A percentile compares a stretch with the other conserved stretches of the same genome.
Evolutionary conservation across 2,113 vertebrate genomes (phyloP).

Genomic region (Coturnix japonica): DNA sequence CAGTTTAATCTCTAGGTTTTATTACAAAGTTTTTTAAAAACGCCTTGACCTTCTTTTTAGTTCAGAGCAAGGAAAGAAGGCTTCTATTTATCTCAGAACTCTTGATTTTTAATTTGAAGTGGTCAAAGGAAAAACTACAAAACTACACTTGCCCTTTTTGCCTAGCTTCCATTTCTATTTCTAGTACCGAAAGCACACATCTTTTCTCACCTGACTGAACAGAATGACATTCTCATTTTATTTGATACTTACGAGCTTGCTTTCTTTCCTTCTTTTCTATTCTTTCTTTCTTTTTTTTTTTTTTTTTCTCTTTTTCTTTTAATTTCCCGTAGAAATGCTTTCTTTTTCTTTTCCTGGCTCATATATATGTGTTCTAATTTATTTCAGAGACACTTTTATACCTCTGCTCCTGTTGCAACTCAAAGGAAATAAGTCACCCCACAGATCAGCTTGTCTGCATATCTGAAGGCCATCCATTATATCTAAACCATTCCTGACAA

Average conservation of each 20-base stretch:
- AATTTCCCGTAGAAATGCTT: not conserved
- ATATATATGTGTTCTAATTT: not conserved
- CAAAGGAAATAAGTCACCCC: conserved; percentile 11
- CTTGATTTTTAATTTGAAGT: conserved; percentile 8
- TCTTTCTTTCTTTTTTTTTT: not conserved
- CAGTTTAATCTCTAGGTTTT: not conserved
- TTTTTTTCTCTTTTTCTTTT: not conserved
- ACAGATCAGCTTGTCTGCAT: not conserved
- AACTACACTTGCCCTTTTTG: not conserved
- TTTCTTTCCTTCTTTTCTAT: not conserved
- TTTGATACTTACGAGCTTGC: not conserved
- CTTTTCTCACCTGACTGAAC: not conserved
- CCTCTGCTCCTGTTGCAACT: not conserved
- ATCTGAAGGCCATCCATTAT: not conserved
- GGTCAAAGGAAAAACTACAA: not conserved
- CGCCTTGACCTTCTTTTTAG: not conserved
- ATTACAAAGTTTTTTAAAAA: not conserved
- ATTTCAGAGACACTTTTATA: not conserved
- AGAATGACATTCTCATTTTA: not conserved
- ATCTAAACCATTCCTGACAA: not conserved
- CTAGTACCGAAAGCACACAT: not conserved
- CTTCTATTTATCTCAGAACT: not conserved
- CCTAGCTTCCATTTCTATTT: not conserved
- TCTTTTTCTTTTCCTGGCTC: not conserved
- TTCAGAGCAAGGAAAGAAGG: not conserved